Evolutionary conservation across 1,140 invertebrate genomes (phyloP).

Genomic region (Camponotus pennsylvanicus): DNA sequence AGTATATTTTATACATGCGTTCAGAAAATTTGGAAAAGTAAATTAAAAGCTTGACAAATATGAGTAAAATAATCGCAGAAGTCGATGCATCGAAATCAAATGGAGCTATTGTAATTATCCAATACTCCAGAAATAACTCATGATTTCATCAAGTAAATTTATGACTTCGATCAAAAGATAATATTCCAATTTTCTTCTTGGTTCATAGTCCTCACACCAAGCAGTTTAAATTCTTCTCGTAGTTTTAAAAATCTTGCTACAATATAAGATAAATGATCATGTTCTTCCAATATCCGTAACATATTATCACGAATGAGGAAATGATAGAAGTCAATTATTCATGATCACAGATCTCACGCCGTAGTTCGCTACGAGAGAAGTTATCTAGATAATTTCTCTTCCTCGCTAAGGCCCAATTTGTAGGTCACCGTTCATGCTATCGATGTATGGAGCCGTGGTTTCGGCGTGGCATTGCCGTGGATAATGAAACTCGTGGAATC

Average conservation of each 20-base stretch:
- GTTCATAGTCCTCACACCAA: not conserved
- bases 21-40: not conserved
- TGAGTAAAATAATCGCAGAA: not conserved
- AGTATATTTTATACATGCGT: not conserved
- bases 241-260: not conserved
- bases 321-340: constrained; percentile 36
- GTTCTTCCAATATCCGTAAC: constrained; percentile 29
- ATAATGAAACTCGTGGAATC: constrained; percentile 53
- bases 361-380: not conserved
- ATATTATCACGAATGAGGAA: constrained; percentile 28
- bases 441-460: not conserved
- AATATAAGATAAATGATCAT: not conserved
- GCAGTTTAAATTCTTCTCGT: not conserved
- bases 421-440: constrained; percentile 58
- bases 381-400: constrained; percentile 29
- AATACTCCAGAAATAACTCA: not conserved
- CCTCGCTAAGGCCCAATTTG: constrained; percentile 50
- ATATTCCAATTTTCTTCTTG: not conserved
- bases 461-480: constrained; percentile 26
- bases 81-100: not conserved
- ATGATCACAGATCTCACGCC: constrained; percentile 53
- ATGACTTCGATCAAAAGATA: not conserved
- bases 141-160: not conserved
- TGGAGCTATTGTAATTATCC: not conserved
- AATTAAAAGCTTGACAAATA: not conserved